Percentiles rank a stretch among this genome's conserved stretches.
Evolutionary conservation across 2,113 vertebrate genomes (phyloP).

Genomic region (Pipra filicauda): DNA sequence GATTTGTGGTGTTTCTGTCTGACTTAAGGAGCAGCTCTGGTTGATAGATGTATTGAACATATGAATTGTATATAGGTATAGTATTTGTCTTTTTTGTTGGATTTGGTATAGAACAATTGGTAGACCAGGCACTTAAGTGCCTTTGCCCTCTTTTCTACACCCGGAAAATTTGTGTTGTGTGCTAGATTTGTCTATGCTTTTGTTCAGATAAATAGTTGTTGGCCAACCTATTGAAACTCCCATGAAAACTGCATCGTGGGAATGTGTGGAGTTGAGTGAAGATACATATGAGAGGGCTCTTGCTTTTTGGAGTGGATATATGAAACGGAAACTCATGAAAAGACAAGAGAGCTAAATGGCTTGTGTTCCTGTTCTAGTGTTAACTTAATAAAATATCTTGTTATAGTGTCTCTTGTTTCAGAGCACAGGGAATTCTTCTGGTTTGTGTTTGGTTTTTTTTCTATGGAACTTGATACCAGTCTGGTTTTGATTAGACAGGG

Average conservation of each 20-base stretch:
- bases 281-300: neutral
- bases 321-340: conserved; percentile 7
- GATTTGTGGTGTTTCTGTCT: neutral
- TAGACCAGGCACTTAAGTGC: neutral
- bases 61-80: neutral
- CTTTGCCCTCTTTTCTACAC: neutral
- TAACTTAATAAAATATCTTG: conserved; percentile 41
- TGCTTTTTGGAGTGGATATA: neutral
- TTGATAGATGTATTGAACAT: neutral
- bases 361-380: conserved; percentile 8
- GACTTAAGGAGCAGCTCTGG: neutral
- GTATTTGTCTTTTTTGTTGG: neutral
- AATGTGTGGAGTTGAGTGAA: neutral
- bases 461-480: conserved; percentile 30
- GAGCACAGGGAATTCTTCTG: conserved; percentile 30
- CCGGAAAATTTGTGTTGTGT: neutral
- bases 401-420: conserved; percentile 35
- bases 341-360: conserved; percentile 8
- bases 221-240: neutral
- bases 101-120: neutral
- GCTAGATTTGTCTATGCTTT: neutral
- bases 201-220: neutral
- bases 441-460: neutral
- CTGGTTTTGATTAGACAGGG: conserved; percentile 57
- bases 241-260: neutral